phyloP scores from a whole-genome alignment of 2,888 invertebrate genomes.

The Plebejus anna region DNA sequence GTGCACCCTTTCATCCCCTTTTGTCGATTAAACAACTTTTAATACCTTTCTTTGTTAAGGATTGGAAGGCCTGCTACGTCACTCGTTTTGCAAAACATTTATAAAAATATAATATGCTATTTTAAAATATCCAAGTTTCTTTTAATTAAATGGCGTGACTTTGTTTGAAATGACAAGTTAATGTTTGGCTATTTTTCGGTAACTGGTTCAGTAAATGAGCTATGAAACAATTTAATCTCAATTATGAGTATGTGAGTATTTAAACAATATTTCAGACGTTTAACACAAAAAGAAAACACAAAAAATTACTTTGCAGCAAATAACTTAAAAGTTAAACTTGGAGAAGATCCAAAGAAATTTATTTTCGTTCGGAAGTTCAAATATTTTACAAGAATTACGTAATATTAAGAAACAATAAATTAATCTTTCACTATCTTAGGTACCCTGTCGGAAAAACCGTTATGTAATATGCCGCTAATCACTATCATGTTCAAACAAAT shows the following conservation, averaged over 20 bases:
- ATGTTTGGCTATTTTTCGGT: conserved; percentile 4
- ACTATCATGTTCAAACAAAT: conserved; percentile 13
- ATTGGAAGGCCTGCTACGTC: too few relatives aligned
- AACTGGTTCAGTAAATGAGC: not conserved
- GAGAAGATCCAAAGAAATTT: not conserved
- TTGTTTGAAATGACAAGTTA: not conserved
- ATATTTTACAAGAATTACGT: not conserved
- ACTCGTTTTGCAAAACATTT: too few relatives aligned
- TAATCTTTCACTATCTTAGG: not conserved
- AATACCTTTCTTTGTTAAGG: not conserved
- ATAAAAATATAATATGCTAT: not conserved
- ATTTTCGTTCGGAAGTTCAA: not conserved
- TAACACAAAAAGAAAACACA: not conserved
- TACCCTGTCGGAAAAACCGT: not conserved
- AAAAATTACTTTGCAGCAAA: not conserved
- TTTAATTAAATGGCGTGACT: not conserved
- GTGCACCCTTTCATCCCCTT: conserved; percentile 41
- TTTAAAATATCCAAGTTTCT: not conserved
- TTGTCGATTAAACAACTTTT: conserved; percentile 9
- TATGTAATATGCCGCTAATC: not conserved
- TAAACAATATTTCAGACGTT: not conserved
- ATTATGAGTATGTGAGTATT: not conserved
- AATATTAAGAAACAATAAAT: not conserved
- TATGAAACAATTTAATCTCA: not conserved
- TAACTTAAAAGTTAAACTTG: not conserved